phyloP scores from a whole-genome alignment of 2,888 invertebrate genomes.

The Apodemia hepburni region DNA sequence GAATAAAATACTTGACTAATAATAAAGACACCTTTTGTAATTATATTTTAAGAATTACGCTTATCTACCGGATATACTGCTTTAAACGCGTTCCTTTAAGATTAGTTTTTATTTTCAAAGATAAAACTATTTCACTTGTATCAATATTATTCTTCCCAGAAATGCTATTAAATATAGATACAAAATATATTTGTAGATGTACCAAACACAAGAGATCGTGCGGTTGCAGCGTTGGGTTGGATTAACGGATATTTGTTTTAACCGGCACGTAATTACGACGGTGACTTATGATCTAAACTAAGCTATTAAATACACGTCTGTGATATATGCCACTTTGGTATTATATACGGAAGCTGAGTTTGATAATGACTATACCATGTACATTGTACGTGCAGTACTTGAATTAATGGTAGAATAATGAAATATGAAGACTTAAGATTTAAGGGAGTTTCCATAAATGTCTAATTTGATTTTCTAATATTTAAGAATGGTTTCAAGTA shows the following conservation, averaged over 20 bases:
- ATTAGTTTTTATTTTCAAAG: background rate
- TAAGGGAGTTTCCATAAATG: background rate
- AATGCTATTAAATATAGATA: conserved; percentile 27
- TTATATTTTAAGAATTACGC: too few species aligned
- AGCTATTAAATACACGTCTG: conserved; percentile 23
- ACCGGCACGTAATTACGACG: conserved; percentile 33
- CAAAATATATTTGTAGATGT: conserved; percentile 19
- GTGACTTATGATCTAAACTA: conserved; percentile 33
- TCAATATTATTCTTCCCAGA: background rate
- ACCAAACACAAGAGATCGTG: conserved; percentile 27
- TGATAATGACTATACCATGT: conserved; percentile 13
- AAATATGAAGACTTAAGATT: background rate
- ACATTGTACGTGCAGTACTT: conserved; percentile 4
- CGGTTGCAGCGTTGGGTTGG: conserved; percentile 33
- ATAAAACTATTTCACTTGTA: background rate
- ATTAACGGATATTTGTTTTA: conserved; percentile 37
- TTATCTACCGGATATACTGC: too few species aligned
- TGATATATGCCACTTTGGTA: conserved; percentile 13
- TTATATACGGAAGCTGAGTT: conserved; percentile 7
- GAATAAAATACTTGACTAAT: too few species aligned
- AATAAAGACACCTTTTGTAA: too few species aligned
- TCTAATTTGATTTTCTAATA: too few species aligned
- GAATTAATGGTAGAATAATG: conserved; percentile 1
- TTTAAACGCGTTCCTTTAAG: background rate
- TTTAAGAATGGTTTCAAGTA: too few species aligned